These are phyloP conservation scores for Heliocidaris erythrogramma DNA, from an alignment of 35 echinoderm and acorn worm genomes.

Conservation along the genomic window DNA sequence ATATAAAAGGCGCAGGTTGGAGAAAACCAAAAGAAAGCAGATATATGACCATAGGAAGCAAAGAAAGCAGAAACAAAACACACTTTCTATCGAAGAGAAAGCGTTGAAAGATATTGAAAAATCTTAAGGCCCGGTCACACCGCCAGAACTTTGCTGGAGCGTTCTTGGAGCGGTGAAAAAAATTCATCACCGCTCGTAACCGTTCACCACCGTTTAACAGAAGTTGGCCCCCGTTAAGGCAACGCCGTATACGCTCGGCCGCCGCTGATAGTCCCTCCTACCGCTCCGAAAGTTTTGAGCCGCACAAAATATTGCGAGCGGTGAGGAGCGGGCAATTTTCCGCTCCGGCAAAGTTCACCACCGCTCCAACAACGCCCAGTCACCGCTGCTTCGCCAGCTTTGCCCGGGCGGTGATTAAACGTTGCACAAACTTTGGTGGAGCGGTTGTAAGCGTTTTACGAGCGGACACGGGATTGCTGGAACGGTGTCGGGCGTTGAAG, in stretches of 20 bases:
- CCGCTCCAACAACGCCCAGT: conserved; percentile 30
- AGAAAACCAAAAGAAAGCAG: too few relatives aligned
- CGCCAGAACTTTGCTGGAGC: not conserved
- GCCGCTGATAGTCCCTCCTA: conserved; percentile 37
- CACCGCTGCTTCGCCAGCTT: too few relatives aligned
- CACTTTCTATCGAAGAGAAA: too few relatives aligned
- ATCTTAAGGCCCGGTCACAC: not conserved
- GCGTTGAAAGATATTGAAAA: too few relatives aligned
- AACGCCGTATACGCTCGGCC: conserved; percentile 42
- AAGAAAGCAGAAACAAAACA: too few relatives aligned
- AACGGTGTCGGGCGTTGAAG: too few relatives aligned
- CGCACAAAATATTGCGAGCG: conserved; percentile 33
- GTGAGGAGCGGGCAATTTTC: conserved; percentile 41
- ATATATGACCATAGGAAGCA: too few relatives aligned
- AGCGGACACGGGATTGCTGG: too few relatives aligned
- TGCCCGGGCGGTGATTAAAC: too few relatives aligned
- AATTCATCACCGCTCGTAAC: conserved; percentile 19
- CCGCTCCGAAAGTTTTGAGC: conserved; percentile 35
- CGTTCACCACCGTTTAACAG: conserved; percentile 41
- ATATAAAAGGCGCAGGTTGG: too few relatives aligned
- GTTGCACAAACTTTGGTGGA: too few relatives aligned
- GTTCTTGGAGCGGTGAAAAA: not conserved
- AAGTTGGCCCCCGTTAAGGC: conserved; percentile 43
- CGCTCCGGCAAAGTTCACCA: conserved; percentile 38
- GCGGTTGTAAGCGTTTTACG: too few relatives aligned